Evolutionary conservation across 2,797 vertebrate species (phyloP).

Genomic region (Micrastur ruficollis): DNA sequence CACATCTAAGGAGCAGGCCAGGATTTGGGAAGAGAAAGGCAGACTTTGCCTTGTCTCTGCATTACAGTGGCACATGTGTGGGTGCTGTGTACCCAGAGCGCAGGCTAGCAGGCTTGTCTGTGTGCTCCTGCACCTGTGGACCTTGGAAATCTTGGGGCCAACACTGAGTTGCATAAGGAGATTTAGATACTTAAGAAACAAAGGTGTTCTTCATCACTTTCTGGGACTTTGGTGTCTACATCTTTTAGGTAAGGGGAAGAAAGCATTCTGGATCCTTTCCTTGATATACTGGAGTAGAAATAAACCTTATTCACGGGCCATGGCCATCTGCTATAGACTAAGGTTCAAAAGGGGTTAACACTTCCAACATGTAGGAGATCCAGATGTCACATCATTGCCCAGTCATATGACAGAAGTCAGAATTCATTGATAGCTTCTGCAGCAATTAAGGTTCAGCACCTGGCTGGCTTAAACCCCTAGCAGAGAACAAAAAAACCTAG

Average conservation of each 20-base stretch:
- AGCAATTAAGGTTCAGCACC: not conserved
- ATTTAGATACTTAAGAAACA: not conserved
- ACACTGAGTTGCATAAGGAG: not conserved
- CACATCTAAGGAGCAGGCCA: not conserved
- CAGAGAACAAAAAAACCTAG: not conserved
- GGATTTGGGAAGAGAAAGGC: not conserved
- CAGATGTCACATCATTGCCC: not conserved
- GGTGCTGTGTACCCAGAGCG: not conserved
- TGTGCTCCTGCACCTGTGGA: not conserved
- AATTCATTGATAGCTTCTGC: slow-evolving; percentile 5
- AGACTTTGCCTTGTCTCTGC: not conserved
- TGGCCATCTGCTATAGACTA: not conserved
- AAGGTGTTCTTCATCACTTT: not conserved
- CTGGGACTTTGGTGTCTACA: not conserved
- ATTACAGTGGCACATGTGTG: not conserved
- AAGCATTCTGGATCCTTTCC: not conserved
- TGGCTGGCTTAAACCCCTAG: not conserved
- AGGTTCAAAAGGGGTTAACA: slow-evolving; percentile 2
- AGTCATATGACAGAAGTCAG: not conserved
- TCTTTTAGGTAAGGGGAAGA: not conserved
- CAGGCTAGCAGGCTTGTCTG: not conserved
- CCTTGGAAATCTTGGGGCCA: not conserved
- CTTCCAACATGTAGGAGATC: not conserved
- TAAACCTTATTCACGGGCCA: not conserved
- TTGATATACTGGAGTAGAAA: not conserved